Evolutionary conservation across 2,888 invertebrate genomes (phyloP).

Genomic region (Mesochorus sp.): DNA sequence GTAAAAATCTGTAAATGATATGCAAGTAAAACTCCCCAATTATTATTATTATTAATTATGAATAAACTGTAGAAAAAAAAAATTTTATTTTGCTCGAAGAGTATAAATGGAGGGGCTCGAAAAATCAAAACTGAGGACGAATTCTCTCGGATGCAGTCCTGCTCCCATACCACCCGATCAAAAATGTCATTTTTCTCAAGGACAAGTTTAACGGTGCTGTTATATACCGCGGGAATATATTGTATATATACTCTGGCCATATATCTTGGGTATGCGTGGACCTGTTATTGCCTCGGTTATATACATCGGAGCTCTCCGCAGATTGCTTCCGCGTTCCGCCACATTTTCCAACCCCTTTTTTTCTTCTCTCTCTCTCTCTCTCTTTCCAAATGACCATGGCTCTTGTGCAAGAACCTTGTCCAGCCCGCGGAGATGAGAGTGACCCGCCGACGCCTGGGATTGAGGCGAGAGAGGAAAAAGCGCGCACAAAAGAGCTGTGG

Average conservation of each 20-base stretch:
- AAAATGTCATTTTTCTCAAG: conserved; percentile 29
- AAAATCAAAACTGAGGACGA: background rate
- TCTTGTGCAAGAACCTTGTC: background rate
- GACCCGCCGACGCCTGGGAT: background rate
- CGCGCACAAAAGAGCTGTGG: conserved; percentile 73
- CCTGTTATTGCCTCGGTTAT: conserved; percentile 36
- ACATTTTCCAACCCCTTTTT: conserved; percentile 58
- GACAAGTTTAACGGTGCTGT: conserved; percentile 33
- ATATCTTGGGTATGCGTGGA: conserved; percentile 42
- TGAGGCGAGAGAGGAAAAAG: conserved; percentile 24
- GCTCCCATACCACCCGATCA: conserved; percentile 1
- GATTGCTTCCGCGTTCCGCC: conserved; percentile 60
- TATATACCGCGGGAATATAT: background rate
- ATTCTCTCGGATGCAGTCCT: background rate
- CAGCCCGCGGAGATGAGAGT: background rate
- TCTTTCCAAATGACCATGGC: conserved; percentile 18
- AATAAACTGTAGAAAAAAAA: background rate
- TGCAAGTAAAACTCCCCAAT: too few species aligned
- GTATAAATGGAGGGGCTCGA: too few species aligned
- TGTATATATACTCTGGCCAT: background rate
- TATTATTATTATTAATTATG: too few species aligned
- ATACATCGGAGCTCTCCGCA: conserved; percentile 52
- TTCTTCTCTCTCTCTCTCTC: conserved; percentile 15
- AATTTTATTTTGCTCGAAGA: too few species aligned
- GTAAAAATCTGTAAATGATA: too few species aligned